Conservation (phyloP, 2,797 vertebrate species). For the Liasis olivaceus region DNA sequence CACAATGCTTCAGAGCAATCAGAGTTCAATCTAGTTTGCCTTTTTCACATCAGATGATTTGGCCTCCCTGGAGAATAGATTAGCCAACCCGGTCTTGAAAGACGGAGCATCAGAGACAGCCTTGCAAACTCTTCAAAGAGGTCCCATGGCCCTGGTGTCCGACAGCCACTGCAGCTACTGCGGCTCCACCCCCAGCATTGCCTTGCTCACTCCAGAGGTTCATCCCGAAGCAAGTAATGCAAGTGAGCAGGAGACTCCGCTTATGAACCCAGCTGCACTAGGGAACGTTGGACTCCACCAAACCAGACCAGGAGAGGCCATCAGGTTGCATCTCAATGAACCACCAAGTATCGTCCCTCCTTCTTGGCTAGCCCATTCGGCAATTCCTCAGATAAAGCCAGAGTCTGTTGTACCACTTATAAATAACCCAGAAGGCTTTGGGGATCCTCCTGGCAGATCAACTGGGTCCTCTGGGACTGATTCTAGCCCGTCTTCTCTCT, state of each 20-base stretch:
- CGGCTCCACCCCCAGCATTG: accelerated
- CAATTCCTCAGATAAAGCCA: background rate
- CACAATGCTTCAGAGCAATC: background rate
- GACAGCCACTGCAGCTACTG: constrained; percentile 25
- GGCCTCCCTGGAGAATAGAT: background rate
- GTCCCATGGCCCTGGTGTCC: background rate
- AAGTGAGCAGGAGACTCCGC: background rate
- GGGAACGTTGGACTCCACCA: background rate
- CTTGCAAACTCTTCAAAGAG: constrained; percentile 4
- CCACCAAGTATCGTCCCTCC: constrained; percentile 8
- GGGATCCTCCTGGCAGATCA: accelerated
- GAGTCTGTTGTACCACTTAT: background rate
- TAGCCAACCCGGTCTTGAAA: background rate
- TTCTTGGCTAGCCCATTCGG: constrained; percentile 3
- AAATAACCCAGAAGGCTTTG: background rate
- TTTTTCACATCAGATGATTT: constrained; percentile 32
- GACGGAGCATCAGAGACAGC: background rate
- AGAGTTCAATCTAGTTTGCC: background rate
- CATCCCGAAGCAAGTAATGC: constrained; percentile 27
- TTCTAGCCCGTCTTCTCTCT: background rate
- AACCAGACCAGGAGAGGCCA: background rate
- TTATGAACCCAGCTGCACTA: background rate
- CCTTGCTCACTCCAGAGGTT: constrained; percentile 2
- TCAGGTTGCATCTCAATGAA: background rate
- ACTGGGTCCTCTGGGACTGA: background rate